Evolutionary conservation across 2,113 vertebrate species (phyloP), one percentile per base, ranked within the genome.

Genomic region (Hoplias malabaricus): DNA sequence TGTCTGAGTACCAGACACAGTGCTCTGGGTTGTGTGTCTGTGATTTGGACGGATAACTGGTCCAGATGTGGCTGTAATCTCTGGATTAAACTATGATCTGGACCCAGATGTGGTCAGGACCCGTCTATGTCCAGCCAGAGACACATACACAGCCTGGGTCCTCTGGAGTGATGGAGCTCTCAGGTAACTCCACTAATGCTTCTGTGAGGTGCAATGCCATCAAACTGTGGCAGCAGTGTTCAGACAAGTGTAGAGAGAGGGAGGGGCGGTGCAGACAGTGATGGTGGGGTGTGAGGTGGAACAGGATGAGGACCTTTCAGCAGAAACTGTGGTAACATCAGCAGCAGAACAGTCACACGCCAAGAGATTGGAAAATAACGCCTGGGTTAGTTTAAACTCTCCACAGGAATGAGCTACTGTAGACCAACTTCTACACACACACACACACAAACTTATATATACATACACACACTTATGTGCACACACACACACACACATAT

Each of bases 311-410:
- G 6, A 2, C 1, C 1, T 12, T 36, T 36, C 19, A 61, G 29
- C 29, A 61, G 57, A 13, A 16, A 29, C 29, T 33, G 27, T 16
- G 33, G 57, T 8, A 34, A 29, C 29, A 5, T 33, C 31, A n/a
- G 31, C 13, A 29, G 38, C 12, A 48, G 57, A 63, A 74, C 72
- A 74, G 63, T 73, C 61, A 19, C 14, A 34, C n/a, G n/a, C n/a
- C n/a, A n/a, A n/a, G n/a, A n/a, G n/a, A n/a, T n/a, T n/a, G n/a
- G n/a, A n/a, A n/a, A n/a, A n/a, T n/a, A n/a, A n/a, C n/a, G n/a
- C 11, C 7, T 36, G 33, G 21, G 10, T 31, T 63, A 50, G 63
- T 75, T 75, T 19, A 50, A 21, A 29, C 43, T 36, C 19, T 36
- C 27, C 34, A 48, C 42, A 63, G 57, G 72, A 74, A 63, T 25